Evolutionary conservation across 2,888 invertebrate species (phyloP).

Genomic region (Drosophila lacicola): DNA sequence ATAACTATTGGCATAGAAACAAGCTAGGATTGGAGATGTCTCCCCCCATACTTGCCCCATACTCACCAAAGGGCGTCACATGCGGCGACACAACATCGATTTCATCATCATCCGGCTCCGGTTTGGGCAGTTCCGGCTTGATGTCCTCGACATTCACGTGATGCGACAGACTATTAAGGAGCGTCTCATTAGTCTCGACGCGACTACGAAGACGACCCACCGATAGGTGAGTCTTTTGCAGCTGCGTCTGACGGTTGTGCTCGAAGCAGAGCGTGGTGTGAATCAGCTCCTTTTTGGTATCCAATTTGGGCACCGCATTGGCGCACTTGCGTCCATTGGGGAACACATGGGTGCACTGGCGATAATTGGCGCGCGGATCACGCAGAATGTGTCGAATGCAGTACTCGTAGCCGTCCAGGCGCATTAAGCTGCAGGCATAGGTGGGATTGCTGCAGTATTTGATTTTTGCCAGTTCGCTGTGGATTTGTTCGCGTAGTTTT

Average conservation of each 20-base stretch:
- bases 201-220: slow-evolving; percentile 87
- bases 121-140: slow-evolving; percentile 65
- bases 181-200: slow-evolving; percentile 88
- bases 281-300: slow-evolving; percentile 90
- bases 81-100: slow-evolving; percentile 86
- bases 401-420: slow-evolving; percentile 90
- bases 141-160: slow-evolving; percentile 86
- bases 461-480: slow-evolving; percentile 88
- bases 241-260: slow-evolving; percentile 88
- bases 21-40: neutral
- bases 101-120: slow-evolving; percentile 85
- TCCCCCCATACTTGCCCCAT: neutral
- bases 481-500: slow-evolving; percentile 86
- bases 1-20: too few relatives aligned
- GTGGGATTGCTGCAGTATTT: slow-evolving; percentile 88
- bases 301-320: slow-evolving; percentile 91
- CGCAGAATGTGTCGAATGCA: slow-evolving; percentile 94
- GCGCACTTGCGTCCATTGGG: slow-evolving; percentile 90
- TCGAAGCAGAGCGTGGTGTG: slow-evolving; percentile 88
- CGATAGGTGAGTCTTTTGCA: slow-evolving; percentile 87
- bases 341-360: slow-evolving; percentile 91
- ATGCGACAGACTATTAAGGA: slow-evolving; percentile 88
- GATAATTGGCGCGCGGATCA: slow-evolving; percentile 93
- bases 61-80: slow-evolving; percentile 88
- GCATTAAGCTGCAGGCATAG: slow-evolving; percentile 89